phyloP scores from a whole-genome alignment of 2,888 invertebrate species.

The Rhopalosiphum nymphaeae region DNA sequence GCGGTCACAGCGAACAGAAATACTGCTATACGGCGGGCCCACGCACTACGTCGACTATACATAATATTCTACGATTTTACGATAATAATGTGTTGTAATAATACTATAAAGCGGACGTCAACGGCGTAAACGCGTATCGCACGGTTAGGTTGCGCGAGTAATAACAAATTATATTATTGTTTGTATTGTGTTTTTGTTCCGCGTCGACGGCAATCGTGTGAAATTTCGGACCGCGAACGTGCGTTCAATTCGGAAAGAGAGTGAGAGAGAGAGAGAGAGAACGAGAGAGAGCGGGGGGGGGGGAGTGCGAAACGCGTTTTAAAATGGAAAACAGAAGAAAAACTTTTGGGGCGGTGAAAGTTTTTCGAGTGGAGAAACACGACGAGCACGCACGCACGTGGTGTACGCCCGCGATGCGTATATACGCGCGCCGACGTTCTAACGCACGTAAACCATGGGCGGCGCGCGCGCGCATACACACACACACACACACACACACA shows the following conservation, averaged over 20 bases:
- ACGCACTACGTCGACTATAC: background rate
- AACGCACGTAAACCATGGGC: background rate
- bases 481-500: background rate
- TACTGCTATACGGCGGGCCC: background rate
- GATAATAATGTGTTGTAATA: no score
- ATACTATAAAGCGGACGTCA: background rate
- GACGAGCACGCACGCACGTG: background rate
- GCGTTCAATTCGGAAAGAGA: background rate
- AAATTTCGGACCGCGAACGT: background rate
- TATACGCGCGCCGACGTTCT: background rate
- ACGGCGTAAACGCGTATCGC: background rate
- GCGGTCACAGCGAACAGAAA: background rate
- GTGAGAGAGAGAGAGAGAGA: no score
- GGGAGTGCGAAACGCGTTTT: background rate
- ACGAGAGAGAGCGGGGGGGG: background rate
- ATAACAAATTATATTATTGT: background rate
- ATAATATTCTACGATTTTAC: background rate
- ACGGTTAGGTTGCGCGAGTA: background rate
- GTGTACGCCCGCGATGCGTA: background rate
- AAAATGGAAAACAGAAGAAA: background rate
- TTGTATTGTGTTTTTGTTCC: background rate
- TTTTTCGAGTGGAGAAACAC: background rate
- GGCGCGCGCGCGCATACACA: no score
- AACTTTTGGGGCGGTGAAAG: background rate
- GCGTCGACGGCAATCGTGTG: background rate